Evolutionary conservation across 1,140 invertebrate genomes (phyloP), one percentile per base, ranked within the genome.

Genomic region (Zaprionus ghesquierei): DNA sequence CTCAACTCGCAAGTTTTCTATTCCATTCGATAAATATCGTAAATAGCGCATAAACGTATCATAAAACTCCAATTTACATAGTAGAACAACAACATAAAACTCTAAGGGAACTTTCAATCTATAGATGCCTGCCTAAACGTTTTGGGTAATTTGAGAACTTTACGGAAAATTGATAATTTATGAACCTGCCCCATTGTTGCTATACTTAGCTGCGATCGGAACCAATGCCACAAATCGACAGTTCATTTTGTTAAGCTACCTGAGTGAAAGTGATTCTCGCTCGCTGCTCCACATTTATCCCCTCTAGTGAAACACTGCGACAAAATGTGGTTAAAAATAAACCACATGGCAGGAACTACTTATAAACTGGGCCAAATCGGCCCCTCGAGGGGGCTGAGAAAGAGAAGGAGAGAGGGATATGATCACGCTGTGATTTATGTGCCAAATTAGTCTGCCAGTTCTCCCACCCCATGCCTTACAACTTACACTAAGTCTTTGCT

Each of bases 351-450:
- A 12, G 41, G 46, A 10, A 15, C 33, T 41, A 49, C 33, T 62
- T 69, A 62, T 46, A 27, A 63, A 56, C 51, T 68, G n/a, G 44
- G 49, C 55, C 35, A 38, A 41, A 68, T 12, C 10, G 46, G 46
- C 20, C 5, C n/a, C 20, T 51, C 27, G 44, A 66, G 44, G 27
- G 49, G 13, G 44, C 35, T 27, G 23, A 51, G 29, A 38, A 10
- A 13, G 13, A 4, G 23, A 20, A 3, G 49, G 22, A 6, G 18
- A 38, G 20, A 29, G 22, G 35, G 38, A 38, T 50, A 46, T 51
- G 60, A 63, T 60, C 33, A 77, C 27, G 51, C 15, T 12, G 56
- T 49, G 73, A 85, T 89, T 90, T 86, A 85, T 86, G 81, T 73
- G 53, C 66, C 79, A 71, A 86, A 85, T 85, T 85, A 85, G 81